phyloP scores from a whole-genome alignment of 64 coral and sea anemone genomes.

The Pocillopora damicornis region DNA sequence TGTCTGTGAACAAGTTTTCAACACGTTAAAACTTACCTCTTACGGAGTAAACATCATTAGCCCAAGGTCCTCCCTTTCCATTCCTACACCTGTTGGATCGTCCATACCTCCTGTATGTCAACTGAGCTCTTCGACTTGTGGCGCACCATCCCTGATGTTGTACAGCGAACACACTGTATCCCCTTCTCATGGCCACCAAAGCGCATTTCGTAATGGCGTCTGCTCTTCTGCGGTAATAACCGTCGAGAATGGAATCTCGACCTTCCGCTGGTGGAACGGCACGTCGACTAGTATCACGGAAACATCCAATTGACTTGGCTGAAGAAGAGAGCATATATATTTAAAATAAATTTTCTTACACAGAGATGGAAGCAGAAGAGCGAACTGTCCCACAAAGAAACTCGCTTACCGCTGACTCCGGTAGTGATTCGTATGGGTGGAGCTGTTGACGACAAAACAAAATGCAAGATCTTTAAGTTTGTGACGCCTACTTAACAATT shows the following conservation, averaged over 20 bases:
- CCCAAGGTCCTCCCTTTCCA: conserved; percentile 49
- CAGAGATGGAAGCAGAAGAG: neutral
- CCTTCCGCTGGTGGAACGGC: conserved; percentile 36
- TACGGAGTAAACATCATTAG: conserved; percentile 41
- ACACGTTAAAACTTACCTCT: neutral
- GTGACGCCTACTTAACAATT: too few relatives aligned
- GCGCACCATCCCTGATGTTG: conserved; percentile 45
- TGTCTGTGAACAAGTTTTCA: too few relatives aligned
- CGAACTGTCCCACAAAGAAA: neutral
- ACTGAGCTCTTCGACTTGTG: conserved; percentile 8
- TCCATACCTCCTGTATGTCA: conserved; percentile 41
- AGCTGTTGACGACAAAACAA: conserved; percentile 3
- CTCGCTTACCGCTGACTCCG: conserved; percentile 5
- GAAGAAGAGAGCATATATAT: too few relatives aligned
- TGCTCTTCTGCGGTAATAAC: neutral
- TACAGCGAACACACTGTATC: conserved; percentile 37
- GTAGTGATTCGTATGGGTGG: conserved; percentile 1
- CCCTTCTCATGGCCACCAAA: neutral
- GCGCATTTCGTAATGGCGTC: conserved; percentile 50
- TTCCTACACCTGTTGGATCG: conserved; percentile 27
- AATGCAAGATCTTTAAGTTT: too few relatives aligned
- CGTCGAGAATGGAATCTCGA: neutral
- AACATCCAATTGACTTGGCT: too few relatives aligned
- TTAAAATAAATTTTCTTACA: too few relatives aligned
- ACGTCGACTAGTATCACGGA: neutral